Evolutionary conservation across 2,888 invertebrate genomes (phyloP).

Genomic region (Pristionchus mayeri): DNA sequence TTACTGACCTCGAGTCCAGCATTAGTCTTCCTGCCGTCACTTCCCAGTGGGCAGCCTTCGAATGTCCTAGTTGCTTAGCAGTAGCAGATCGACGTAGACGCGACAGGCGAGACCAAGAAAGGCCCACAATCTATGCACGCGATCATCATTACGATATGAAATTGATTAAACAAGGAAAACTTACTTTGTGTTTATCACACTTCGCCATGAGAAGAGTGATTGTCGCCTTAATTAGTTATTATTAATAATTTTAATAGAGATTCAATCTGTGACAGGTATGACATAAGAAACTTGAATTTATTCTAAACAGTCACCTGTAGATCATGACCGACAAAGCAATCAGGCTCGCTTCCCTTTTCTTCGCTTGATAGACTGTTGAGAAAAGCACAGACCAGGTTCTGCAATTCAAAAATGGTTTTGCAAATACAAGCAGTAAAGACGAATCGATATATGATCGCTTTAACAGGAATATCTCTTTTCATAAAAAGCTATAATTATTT

Average conservation of each 20-base stretch:
- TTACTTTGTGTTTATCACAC: constrained; percentile 84
- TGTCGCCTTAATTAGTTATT: constrained; percentile 84
- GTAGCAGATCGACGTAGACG: constrained; percentile 84
- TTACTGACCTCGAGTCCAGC: constrained; percentile 67
- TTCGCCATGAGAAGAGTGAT: constrained; percentile 91
- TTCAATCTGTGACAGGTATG: no score
- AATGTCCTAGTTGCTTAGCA: constrained; percentile 63
- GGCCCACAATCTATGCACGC: no score
- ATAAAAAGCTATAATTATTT: no score
- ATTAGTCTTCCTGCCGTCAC: constrained; percentile 72
- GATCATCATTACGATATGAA: not conserved
- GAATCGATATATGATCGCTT: no score
- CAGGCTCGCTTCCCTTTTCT: constrained; percentile 23
- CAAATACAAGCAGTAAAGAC: not conserved
- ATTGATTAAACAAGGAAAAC: not conserved
- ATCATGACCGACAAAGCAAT: constrained; percentile 18
- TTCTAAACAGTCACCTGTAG: constrained; percentile 86
- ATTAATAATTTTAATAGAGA: no score
- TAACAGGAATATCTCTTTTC: no score
- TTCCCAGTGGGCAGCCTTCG: constrained; percentile 72
- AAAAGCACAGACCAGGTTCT: constrained; percentile 8
- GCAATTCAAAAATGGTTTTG: not conserved
- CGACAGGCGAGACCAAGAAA: constrained; percentile 91
- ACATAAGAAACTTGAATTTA: not conserved
- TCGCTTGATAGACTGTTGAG: constrained; percentile 8